Percentiles rank a stretch among this genome's conserved stretches.
phyloP scores from a whole-genome alignment of 2,113 vertebrate genomes.

The Acanthisitta chloris region DNA sequence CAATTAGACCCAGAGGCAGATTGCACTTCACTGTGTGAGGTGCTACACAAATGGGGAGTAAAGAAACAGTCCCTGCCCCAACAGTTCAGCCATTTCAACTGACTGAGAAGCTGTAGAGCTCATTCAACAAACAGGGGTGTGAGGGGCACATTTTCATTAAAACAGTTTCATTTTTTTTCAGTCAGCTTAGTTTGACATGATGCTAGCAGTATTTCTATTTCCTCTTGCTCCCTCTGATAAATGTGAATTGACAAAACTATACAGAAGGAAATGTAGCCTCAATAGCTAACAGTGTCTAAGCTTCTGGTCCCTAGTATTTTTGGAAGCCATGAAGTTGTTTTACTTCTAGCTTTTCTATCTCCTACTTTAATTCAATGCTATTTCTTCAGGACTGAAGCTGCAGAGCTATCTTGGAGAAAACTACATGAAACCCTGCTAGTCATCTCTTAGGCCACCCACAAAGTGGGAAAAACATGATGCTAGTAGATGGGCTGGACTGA shows the following conservation, averaged over 20 bases:
- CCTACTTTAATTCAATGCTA: background rate
- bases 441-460: background rate
- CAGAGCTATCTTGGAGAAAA: background rate
- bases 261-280: background rate
- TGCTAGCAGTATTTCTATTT: background rate
- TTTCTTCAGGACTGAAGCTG: background rate
- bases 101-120: background rate
- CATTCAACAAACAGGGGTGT: rapidly evolving
- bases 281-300: background rate
- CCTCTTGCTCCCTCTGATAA: background rate
- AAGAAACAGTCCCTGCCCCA: background rate
- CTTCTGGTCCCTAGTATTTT: background rate
- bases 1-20: background rate
- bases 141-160: background rate
- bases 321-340: background rate
- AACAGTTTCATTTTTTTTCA: background rate
- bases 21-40: background rate
- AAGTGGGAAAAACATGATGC: background rate
- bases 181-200: background rate
- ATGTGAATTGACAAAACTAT: background rate
- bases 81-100: background rate
- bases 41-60: background rate
- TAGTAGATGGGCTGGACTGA: background rate
- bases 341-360: background rate
- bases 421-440: background rate